Conservation (phyloP, 2,797 vertebrate genomes). For the Rhynchonycteris naso region DNA sequence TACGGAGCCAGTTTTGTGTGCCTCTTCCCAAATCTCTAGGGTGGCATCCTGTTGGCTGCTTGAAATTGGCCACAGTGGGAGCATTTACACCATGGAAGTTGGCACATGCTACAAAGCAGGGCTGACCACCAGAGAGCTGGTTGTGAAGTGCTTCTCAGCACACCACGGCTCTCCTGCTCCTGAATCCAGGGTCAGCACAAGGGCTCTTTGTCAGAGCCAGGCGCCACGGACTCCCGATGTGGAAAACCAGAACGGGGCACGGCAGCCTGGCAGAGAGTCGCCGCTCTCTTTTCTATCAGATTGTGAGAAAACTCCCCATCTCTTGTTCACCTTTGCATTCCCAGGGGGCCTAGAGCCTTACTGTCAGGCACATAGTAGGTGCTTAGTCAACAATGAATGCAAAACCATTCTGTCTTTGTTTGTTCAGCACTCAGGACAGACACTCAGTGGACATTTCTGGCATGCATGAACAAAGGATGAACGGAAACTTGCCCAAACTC, state of each 20-base stretch:
- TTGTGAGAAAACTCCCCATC: not conserved
- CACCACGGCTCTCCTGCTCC: not conserved
- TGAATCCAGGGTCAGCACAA: not conserved
- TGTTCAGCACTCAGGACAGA: not conserved
- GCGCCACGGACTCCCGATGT: not conserved
- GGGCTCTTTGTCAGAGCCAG: not conserved
- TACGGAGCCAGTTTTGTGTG: rapidly evolving
- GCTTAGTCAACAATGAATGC: not conserved
- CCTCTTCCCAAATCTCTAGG: not conserved
- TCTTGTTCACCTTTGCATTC: not conserved
- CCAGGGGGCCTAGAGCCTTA: not conserved
- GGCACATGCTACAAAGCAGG: not conserved
- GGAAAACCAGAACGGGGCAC: not conserved
- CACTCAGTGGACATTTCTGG: not conserved
- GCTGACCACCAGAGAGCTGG: not conserved
- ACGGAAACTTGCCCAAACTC: not conserved
- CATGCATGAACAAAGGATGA: not conserved
- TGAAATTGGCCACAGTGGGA: not conserved
- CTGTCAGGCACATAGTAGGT: not conserved
- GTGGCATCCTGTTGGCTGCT: not conserved
- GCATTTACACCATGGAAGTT: not conserved
- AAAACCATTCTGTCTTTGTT: not conserved
- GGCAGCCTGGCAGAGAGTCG: not conserved
- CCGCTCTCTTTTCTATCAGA: not conserved
- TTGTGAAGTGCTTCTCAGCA: not conserved